phyloP scores from a whole-genome alignment of 2,113 vertebrate genomes.

The Mirza zaza region DNA sequence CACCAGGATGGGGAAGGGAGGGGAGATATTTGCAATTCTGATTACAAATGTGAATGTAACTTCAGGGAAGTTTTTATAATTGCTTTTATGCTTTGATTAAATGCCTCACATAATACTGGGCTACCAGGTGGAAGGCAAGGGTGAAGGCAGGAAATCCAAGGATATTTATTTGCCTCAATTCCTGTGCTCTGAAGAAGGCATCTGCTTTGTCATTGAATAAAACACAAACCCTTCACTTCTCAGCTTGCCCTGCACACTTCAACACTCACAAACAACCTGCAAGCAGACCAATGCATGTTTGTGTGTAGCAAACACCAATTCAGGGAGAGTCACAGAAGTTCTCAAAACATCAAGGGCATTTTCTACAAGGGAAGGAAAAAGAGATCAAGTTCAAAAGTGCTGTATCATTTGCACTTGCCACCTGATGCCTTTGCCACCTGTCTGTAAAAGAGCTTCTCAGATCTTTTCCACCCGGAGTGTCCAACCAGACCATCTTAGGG shows the following conservation, averaged over 20 bases:
- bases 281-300: slow-evolving; percentile 41
- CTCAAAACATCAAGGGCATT: slow-evolving; percentile 66
- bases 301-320: slow-evolving; percentile 36
- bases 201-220: slow-evolving; percentile 13
- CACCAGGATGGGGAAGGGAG: slow-evolving; percentile 52
- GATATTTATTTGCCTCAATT: not conserved
- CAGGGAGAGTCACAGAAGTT: slow-evolving; percentile 45
- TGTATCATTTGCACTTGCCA: slow-evolving; percentile 47
- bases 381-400: slow-evolving; percentile 70
- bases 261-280: not conserved
- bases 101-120: slow-evolving; percentile 40
- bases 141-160: not conserved
- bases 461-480: slow-evolving; percentile 15
- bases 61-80: slow-evolving; percentile 76
- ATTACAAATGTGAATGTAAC: slow-evolving; percentile 77
- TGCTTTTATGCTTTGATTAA: slow-evolving; percentile 73
- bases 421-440: slow-evolving; percentile 38
- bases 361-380: not conserved
- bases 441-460: slow-evolving; percentile 57
- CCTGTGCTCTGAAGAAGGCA: not conserved
- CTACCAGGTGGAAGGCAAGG: not conserved
- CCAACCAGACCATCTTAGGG: slow-evolving; percentile 37
- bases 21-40: slow-evolving; percentile 74
- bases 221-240: slow-evolving; percentile 48
- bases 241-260: not conserved